A percentile compares a stretch with the other conserved stretches of the same genome.
Evolutionary conservation across 1,140 invertebrate species (phyloP).

Genomic region (Aphis craccivora): DNA sequence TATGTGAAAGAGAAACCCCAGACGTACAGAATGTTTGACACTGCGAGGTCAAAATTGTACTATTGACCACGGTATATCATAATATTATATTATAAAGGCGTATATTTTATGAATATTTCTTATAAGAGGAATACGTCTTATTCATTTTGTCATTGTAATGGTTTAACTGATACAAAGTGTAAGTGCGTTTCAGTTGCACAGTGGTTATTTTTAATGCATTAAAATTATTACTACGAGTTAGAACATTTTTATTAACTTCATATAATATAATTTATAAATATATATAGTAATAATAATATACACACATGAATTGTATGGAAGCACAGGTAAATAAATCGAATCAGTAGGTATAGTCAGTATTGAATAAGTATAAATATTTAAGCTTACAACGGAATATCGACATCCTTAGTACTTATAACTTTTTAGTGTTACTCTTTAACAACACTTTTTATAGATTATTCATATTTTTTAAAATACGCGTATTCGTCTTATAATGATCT

Average conservation of each 20-base stretch:
- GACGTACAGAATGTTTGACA: not conserved
- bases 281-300: no score
- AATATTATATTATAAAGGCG: not conserved
- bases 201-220: not conserved
- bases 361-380: not conserved
- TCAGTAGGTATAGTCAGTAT: not conserved
- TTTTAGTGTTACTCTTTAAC: not conserved
- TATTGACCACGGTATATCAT: not conserved
- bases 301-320: not conserved
- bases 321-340: not conserved
- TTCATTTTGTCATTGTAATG: not conserved
- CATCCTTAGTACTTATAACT: not conserved
- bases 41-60: not conserved
- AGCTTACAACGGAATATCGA: not conserved
- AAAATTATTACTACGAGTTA: not conserved
- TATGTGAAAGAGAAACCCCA: conserved; percentile 34
- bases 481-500: not conserved
- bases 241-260: not conserved
- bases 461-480: not conserved
- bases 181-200: not conserved
- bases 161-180: not conserved
- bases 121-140: not conserved
- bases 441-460: not conserved
- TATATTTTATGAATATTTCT: not conserved
- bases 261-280: not conserved